Base-by-base conservation (phyloP, 2,888 invertebrate genomes). In the Phytoseiulus persimilis region DNA sequence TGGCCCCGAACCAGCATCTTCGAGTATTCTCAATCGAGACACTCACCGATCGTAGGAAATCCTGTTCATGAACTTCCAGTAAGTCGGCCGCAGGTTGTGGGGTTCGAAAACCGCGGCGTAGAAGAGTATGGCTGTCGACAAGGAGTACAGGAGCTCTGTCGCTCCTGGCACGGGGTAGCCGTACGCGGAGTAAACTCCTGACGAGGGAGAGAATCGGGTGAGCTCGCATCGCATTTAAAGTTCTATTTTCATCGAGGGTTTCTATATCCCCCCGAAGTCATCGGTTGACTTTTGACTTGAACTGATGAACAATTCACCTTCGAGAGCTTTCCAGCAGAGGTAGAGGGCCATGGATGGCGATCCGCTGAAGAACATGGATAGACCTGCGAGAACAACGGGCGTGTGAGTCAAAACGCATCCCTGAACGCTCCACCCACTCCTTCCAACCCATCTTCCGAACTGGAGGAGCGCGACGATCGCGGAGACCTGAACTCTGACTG, bases 31-130 rank as follows among this genome's bases (percentile, higher is more conserved):
- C 65, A 18, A 65, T 65, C 65, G 5, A 11, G 5, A 6, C 9
- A 6, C 65, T 65, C 90, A 93, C 93, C 92, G 92, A 91, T 92
- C 92, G 89, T 95, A 95, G 0, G 96, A 96, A 91, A 96, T 94
- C 90, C 94, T 94, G 91, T 95, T 94, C 83, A 97, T 93, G 93
- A 96, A 96, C 92, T 95, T 95, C 94, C 95, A 96, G 93, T 97
- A 97, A 90, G 96, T 96, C n/a, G 95, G 94, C 91, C 96, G 94
- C 91, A 97, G 92, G 92, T 95, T 95, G 90, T 95, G 95, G 0
- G 96, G 96, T 92, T 97, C 96, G 90, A 96, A 92, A 83, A 96
- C 94, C 90, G 95, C 96, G 9, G 95, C 95, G 93, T 96, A 96
- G 92, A 96, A 96, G 83, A 96, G 94, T 90, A 95, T 93, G 23